phyloP scores from a whole-genome alignment of 1,140 invertebrate species.

The Drosophila kepulauana region DNA sequence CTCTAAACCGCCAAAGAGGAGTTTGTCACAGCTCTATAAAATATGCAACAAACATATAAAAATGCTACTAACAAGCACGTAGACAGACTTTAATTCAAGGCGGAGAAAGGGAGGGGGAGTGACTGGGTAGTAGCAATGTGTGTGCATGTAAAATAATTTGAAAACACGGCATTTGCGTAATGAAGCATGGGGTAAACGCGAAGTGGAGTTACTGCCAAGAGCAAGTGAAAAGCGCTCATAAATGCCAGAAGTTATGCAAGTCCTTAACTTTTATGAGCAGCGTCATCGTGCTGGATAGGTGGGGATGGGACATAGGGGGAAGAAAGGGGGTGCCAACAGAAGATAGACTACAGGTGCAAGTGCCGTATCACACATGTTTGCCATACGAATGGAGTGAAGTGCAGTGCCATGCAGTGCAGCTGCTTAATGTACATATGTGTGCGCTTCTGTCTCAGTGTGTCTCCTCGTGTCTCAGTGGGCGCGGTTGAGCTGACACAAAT shows the following conservation, averaged over 20 bases:
- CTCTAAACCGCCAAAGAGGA: constrained; percentile 28
- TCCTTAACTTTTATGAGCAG: constrained; percentile 80
- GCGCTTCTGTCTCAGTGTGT: constrained; percentile 3
- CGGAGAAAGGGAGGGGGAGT: not conserved
- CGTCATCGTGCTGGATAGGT: constrained; percentile 29
- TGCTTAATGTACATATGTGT: not conserved
- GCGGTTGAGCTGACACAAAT: constrained; percentile 52
- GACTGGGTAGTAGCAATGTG: constrained; percentile 5
- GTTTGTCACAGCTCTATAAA: constrained; percentile 56
- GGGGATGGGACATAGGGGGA: not conserved
- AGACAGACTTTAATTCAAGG: constrained; percentile 20
- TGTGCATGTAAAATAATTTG: constrained; percentile 76
- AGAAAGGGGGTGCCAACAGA: constrained; percentile 15
- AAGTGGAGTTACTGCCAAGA: constrained; percentile 47
- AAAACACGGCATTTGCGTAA: constrained; percentile 83
- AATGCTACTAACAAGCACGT: constrained; percentile 54
- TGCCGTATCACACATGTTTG: constrained; percentile 80
- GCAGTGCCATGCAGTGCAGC: not conserved
- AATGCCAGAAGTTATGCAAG: constrained; percentile 81
- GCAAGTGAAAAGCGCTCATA: constrained; percentile 79
- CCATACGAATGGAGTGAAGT: constrained; percentile 48
- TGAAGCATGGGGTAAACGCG: constrained; percentile 72
- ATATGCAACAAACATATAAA: constrained; percentile 67
- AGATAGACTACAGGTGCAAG: constrained; percentile 69
- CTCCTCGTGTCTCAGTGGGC: constrained; percentile 18